Percentiles rank a stretch among this genome's conserved stretches.
These are phyloP conservation scores for Garrulus glandarius DNA, from an alignment of 2,797 vertebrate genomes.

Conservation along the genomic window DNA sequence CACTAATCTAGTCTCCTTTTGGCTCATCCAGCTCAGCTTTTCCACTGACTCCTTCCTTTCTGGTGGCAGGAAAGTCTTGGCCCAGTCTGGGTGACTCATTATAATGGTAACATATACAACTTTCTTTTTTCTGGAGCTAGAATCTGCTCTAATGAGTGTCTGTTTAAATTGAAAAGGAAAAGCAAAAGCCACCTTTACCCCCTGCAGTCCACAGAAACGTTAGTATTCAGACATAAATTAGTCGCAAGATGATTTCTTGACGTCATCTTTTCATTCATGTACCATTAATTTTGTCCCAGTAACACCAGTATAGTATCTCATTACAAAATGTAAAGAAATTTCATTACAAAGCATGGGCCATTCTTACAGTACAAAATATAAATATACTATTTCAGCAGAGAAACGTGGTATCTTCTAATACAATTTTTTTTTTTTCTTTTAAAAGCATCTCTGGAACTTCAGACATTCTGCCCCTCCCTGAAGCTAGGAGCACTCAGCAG, in stretches of 20 bases:
- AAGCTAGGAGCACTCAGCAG: neutral
- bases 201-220: neutral
- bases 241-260: neutral
- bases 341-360: neutral
- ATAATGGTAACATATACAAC: fast-evolving
- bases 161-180: neutral
- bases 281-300: neutral
- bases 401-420: neutral
- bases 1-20: neutral
- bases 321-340: neutral
- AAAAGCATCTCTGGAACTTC: neutral
- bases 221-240: neutral
- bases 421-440: neutral
- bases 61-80: neutral
- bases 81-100: neutral
- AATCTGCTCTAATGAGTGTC: neutral
- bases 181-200: neutral
- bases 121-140: neutral
- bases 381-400: neutral
- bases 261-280: neutral
- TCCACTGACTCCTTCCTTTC: neutral
- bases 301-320: neutral
- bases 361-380: neutral
- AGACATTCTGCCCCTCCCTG: neutral
- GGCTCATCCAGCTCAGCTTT: neutral